phyloP scores from a whole-genome alignment of 2,888 invertebrate genomes.

The Agrilus cyanescens region DNA sequence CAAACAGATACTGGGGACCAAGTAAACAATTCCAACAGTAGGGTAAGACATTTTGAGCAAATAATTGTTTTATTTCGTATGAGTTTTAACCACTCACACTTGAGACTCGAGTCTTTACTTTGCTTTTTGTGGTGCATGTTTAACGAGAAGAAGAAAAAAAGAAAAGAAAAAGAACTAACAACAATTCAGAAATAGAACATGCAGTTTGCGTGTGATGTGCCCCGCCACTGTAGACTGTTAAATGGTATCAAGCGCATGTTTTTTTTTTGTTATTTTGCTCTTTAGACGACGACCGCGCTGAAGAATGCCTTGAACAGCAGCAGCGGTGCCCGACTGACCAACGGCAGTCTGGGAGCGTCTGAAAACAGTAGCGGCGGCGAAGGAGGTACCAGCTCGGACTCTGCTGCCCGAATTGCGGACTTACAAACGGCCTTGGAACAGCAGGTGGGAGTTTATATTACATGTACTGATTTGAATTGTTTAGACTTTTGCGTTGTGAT shows the following conservation, averaged over 20 bases:
- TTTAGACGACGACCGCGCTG: no score
- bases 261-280: no score
- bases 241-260: no score
- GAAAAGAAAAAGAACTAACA: no score
- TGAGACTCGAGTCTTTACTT: background rate
- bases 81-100: no score
- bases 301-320: no score
- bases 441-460: constrained; percentile 49
- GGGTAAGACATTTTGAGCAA: constrained; percentile 13
- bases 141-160: no score
- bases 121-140: background rate
- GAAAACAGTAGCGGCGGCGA: constrained; percentile 27
- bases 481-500: no score
- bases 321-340: constrained; percentile 35
- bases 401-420: constrained; percentile 57
- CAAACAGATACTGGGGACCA: constrained; percentile 50
- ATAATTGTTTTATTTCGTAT: background rate
- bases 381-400: constrained; percentile 30
- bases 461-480: no score
- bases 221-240: no score
- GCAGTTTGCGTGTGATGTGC: no score
- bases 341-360: constrained; percentile 37
- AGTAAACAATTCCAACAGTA: constrained; percentile 25
- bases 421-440: constrained; percentile 78
- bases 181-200: no score